Percentiles rank a stretch among this genome's conserved stretches.
These are phyloP conservation scores for Silurus meridionalis DNA, from an alignment of 2,113 vertebrate species.

Conservation along the genomic window DNA sequence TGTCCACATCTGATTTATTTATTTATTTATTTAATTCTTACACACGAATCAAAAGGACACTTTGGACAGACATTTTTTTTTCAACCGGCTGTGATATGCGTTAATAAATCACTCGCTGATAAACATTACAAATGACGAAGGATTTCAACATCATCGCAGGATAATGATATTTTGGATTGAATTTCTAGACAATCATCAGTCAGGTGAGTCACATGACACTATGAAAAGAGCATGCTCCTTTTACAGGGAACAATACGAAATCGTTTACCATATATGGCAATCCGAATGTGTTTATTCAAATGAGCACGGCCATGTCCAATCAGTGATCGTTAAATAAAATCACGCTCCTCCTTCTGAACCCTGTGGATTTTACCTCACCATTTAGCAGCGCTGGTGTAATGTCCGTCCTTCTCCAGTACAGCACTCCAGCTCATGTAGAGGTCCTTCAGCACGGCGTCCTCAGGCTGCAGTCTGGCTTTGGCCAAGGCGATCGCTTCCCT, in stretches of 20 bases:
- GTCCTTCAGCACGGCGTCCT: slow-evolving; percentile 83
- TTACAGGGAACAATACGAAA: background rate
- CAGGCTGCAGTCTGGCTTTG: slow-evolving; percentile 83
- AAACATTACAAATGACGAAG: background rate
- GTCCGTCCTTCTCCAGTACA: slow-evolving; percentile 87
- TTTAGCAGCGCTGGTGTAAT: slow-evolving; percentile 90
- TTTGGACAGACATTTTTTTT: no score
- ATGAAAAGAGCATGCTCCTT: background rate
- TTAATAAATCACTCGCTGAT: no score
- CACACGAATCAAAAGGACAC: no score
- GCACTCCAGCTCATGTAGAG: slow-evolving; percentile 86
- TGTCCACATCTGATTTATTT: no score
- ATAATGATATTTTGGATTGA: background rate
- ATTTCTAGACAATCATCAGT: background rate
- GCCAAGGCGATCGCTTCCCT: slow-evolving; percentile 93
- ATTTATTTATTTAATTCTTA: no score
- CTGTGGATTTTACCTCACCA: slow-evolving; percentile 71
- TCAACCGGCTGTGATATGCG: no score
- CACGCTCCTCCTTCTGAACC: background rate
- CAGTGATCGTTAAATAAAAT: no score
- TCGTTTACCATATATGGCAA: background rate
- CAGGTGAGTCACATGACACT: background rate
- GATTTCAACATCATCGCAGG: background rate
- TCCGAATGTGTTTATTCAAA: background rate
- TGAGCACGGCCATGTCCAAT: background rate